Evolutionary conservation across 2,888 invertebrate species (phyloP), one percentile per base, ranked within the genome.

Genomic region (Schizaphis graminum): DNA sequence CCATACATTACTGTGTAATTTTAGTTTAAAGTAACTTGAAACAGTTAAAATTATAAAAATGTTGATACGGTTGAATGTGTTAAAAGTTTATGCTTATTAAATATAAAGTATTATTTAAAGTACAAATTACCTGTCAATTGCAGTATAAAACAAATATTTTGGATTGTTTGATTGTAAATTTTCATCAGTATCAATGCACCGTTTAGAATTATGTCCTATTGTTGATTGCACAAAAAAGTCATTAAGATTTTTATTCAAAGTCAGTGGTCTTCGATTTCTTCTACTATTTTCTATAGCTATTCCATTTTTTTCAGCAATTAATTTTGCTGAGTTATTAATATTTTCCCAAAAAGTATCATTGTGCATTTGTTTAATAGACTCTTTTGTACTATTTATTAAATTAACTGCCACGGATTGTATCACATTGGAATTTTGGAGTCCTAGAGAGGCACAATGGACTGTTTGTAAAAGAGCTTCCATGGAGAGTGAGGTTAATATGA

Each of bases 381-480:
- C 35, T 61, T 61, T 77, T n/a, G 35, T 77, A 77, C 77, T 77
- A 35, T 77, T 77, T 77, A 77, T 77, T 77, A 77, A 77, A 77
- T 77, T 21, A 35, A 77, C 77, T 77, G 77, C 77, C 77, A 77
- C n/a, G 35, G 77, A 35, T 35, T 35, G 77, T 77, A 77, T 77
- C 35, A 77, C 35, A 77, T 77, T 77, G 77, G 77, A 35, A 77
- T 77, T 77, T 77, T 77, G 77, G 16, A 77, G 77, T 77, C 35
- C 77, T 77, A 77, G 5, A 21, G 77, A 77, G 77, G 35, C 77
- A 77, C 77, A 77, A 77, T 77, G 35, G 3, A 77, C 77, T 77
- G 77, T 77, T 77, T 77, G n/a, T 77, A 77, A 77, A 77, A 77
- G 28, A 77, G 77, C 77, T 77, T 77, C 77, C 77, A 77, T 35